These are phyloP conservation scores for Eilema griseolum DNA, from an alignment of 2,888 invertebrate genomes.

Conservation along the genomic window DNA sequence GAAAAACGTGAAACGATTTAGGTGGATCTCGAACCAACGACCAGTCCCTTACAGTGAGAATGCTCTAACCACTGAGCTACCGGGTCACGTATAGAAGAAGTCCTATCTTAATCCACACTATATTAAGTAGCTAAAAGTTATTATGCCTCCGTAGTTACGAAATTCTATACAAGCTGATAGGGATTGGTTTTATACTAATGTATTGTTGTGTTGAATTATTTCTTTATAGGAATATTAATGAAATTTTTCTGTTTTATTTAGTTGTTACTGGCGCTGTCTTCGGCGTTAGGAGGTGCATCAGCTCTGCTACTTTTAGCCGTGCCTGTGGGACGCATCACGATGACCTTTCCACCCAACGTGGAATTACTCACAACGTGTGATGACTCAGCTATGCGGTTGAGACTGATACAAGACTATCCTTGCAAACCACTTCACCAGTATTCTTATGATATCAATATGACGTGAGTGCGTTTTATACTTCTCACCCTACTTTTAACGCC, in stretches of 20 bases:
- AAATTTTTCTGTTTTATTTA: slow-evolving; percentile 57
- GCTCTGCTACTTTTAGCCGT: slow-evolving; percentile 90
- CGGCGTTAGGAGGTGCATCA: slow-evolving; percentile 89
- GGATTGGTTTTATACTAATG: not conserved
- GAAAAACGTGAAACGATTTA: too few relatives aligned
- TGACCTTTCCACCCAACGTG: slow-evolving; percentile 88
- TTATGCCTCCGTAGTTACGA: not conserved
- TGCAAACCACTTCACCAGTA: slow-evolving; percentile 81
- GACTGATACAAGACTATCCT: slow-evolving; percentile 79
- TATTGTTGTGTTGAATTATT: not conserved
- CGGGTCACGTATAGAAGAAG: too few relatives aligned
- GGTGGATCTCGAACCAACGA: too few relatives aligned
- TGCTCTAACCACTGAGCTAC: too few relatives aligned
- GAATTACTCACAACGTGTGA: slow-evolving; percentile 88
- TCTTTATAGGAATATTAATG: not conserved
- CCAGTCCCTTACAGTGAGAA: too few relatives aligned
- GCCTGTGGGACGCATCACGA: slow-evolving; percentile 90
- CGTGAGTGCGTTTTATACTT: slow-evolving; percentile 64
- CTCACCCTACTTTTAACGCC: not conserved
- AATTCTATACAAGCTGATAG: not conserved
- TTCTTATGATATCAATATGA: slow-evolving; percentile 80
- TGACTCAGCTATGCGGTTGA: slow-evolving; percentile 66
- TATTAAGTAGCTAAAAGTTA: too few relatives aligned
- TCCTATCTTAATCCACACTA: too few relatives aligned
- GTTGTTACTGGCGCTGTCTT: slow-evolving; percentile 90